phyloP scores from a whole-genome alignment of 2,888 invertebrate species.

The Stictocephala bisonia region DNA sequence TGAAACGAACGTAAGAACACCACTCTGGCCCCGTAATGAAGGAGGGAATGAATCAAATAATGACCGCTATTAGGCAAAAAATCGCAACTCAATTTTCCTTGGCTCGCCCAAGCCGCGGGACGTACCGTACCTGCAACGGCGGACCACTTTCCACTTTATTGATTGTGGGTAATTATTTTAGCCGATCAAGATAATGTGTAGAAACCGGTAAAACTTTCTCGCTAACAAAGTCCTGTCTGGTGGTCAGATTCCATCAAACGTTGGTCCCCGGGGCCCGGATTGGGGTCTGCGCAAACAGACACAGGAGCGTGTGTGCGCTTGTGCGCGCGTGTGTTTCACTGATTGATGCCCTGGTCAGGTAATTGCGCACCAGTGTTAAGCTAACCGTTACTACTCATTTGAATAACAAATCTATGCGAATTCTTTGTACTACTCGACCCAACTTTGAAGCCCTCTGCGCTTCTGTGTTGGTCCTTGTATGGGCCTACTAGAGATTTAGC shows the following conservation, averaged over 20 bases:
- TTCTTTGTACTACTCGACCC: not conserved
- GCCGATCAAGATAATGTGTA: not conserved
- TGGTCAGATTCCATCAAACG: too few species aligned
- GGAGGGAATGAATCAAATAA: too few species aligned
- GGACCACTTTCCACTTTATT: not conserved
- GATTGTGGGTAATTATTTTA: not conserved
- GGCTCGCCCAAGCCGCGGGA: not conserved
- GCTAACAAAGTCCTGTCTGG: not conserved
- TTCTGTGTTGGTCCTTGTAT: too few species aligned
- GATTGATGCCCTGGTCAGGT: constrained; percentile 9
- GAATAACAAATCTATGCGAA: constrained; percentile 34
- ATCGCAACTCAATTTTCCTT: too few species aligned
- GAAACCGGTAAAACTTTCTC: not conserved
- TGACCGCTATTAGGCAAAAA: not conserved
- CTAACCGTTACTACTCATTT: constrained; percentile 24
- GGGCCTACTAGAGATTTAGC: too few species aligned
- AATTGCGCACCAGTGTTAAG: constrained; percentile 21
- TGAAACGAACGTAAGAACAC: too few species aligned
- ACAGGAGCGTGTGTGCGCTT: not conserved
- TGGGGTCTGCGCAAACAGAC: not conserved
- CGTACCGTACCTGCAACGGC: not conserved
- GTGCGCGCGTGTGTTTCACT: not conserved
- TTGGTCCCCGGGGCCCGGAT: constrained; percentile 2
- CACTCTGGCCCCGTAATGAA: too few species aligned
- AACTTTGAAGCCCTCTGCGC: too few species aligned